Evolutionary conservation across 2,113 vertebrate genomes (phyloP).

Genomic region (Cariama cristata): DNA sequence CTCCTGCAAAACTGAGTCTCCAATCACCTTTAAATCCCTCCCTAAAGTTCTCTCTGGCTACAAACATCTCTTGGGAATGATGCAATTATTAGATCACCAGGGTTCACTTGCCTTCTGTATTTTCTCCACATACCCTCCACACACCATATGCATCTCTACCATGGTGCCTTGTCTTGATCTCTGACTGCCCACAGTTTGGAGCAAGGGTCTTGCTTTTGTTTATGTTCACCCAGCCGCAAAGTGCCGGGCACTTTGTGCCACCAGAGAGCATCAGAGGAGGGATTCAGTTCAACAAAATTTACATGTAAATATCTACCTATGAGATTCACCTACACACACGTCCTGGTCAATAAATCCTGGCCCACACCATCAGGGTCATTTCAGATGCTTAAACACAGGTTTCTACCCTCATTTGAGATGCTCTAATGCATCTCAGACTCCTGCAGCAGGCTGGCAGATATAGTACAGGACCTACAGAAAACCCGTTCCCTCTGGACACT

Average conservation of each 20-base stretch:
- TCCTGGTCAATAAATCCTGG: neutral
- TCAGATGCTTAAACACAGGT: neutral
- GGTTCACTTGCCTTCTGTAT: neutral
- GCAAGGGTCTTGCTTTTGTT: neutral
- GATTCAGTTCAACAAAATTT: neutral
- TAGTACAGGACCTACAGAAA: neutral
- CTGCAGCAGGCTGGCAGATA: neutral
- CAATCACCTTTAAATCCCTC: neutral
- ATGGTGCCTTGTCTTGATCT: neutral
- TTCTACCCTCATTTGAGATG: neutral
- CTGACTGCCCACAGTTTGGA: neutral
- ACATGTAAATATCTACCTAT: neutral
- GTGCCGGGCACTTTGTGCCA: neutral
- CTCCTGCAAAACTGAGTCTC: neutral
- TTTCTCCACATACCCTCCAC: accelerated
- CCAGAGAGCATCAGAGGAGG: neutral
- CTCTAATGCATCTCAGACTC: neutral
- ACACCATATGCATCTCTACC: neutral
- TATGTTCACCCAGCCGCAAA: neutral
- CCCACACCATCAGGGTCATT: neutral
- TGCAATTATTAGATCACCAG: neutral
- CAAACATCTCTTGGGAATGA: neutral
- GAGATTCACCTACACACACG: neutral
- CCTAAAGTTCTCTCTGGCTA: neutral
- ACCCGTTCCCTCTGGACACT: accelerated